Evolutionary conservation across 2,888 invertebrate genomes (phyloP).

Genomic region (Hartigia nigra): DNA sequence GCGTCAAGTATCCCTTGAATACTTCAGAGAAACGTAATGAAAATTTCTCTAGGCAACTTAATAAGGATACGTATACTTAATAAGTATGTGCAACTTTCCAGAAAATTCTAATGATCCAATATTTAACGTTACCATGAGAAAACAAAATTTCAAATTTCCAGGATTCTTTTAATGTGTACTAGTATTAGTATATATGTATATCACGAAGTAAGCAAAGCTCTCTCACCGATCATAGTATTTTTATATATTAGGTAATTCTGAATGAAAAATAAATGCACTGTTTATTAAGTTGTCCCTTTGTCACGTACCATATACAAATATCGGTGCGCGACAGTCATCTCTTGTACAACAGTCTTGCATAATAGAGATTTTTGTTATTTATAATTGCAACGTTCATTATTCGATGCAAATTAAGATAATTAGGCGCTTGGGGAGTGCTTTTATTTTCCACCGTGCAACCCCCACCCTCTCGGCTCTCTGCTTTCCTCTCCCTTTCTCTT

Average conservation of each 20-base stretch:
- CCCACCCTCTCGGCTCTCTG: slow-evolving; percentile 2
- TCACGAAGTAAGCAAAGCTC: background rate
- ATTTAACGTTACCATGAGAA: background rate
- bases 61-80: background rate
- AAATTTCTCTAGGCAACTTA: background rate
- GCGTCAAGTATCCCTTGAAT: background rate
- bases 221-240: background rate
- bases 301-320: background rate
- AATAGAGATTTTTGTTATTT: slow-evolving; percentile 30
- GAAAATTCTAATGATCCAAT: background rate
- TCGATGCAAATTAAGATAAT: slow-evolving; percentile 50
- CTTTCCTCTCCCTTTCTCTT: slow-evolving; percentile 9
- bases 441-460: slow-evolving; percentile 34
- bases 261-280: background rate
- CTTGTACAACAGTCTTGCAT: slow-evolving; percentile 8
- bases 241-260: background rate
- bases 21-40: background rate
- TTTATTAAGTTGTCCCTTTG: background rate
- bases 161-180: background rate
- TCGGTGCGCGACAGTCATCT: background rate
- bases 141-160: background rate
- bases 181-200: background rate
- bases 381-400: slow-evolving; percentile 45
- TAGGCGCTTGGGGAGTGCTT: slow-evolving; percentile 39
- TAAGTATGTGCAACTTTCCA: background rate